Base-by-base conservation (phyloP, 2,797 vertebrate species). In the Dromococcyx pavoninus region DNA sequence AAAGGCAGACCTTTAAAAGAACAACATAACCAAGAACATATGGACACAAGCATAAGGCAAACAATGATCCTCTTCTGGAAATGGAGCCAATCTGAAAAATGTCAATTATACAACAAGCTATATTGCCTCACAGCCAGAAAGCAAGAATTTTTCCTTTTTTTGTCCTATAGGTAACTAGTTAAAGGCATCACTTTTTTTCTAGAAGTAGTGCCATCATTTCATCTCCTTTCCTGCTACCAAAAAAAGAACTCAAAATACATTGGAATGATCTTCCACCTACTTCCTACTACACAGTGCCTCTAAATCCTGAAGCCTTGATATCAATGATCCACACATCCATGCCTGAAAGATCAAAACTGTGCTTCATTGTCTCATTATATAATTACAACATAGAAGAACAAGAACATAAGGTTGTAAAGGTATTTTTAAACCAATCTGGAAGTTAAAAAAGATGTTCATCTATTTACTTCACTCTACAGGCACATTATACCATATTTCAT, bases 91-190 rank as follows among this genome's bases (percentile, higher is more conserved):
- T 21, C 8, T 66, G 18, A 19, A 84, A 58, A 19, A 3, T 43
- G 8, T 27, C 48, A 43, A 11, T 23, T 23, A 35, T 50, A 50
- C 19, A 4, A 75, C 66, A 21, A 4, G 3, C 14, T 76, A 2
- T 12, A 33, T 1, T 62, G 48, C 54, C 72, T 69, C 46, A 50
- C 11, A 82, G 30, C 7, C 13, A 81, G 14, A 76, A 72, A 51
- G 5, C 17, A 33, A 75, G 1, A 13, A n/a, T 30, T 76, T 27
- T 54, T 51, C 18, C 64, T 43, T n/a, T 33, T 73, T 33, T 73
- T 2, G 4, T 2, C 5, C 7, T 21, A 3, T 2, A 48, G 19
- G 2, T 44, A 64, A 28, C 14, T 44, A 44, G 10, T 61, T 35
- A 25, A 79, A 64, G 33, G 43, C 10, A 86, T 6, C 7, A 37